Conservation (phyloP, 1,140 invertebrate species). For the Thalassaphorura encarpata region DNA sequence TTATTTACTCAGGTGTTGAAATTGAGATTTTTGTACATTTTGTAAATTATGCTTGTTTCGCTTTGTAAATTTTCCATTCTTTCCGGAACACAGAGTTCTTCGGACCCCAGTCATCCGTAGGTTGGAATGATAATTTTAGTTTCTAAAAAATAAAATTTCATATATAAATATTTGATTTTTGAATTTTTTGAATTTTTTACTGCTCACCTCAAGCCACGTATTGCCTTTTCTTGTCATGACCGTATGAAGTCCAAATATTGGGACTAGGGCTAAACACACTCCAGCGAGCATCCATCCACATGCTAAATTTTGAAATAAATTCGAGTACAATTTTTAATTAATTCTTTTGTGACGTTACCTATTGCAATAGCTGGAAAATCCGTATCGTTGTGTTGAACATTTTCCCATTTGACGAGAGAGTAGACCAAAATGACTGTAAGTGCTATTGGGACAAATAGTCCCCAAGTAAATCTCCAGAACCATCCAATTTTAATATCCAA, state of each 20-base stretch:
- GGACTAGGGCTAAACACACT: conserved; percentile 48
- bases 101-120: conserved; percentile 51
- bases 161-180: neutral
- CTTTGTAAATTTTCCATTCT: conserved; percentile 41
- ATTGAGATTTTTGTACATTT: too few species aligned
- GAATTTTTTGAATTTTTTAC: neutral
- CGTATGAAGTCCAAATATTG: conserved; percentile 42
- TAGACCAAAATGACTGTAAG: conserved; percentile 60
- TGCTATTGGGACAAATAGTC: conserved; percentile 48
- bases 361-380: conserved; percentile 29
- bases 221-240: conserved; percentile 25
- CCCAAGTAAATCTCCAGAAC: conserved; percentile 71
- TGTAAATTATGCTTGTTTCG: too few species aligned
- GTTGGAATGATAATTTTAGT: conserved; percentile 41
- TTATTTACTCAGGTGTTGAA: too few species aligned
- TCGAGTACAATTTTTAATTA: conserved; percentile 19
- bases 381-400: conserved; percentile 42
- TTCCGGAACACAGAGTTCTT: conserved; percentile 39
- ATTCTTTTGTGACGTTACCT: conserved; percentile 42
- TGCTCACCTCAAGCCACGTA: conserved; percentile 29
- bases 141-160: conserved; percentile 40
- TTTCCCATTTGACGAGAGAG: conserved; percentile 43
- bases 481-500: conserved; percentile 52
- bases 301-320: neutral
- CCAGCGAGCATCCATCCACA: conserved; percentile 38